These are phyloP conservation scores for Atethmia centrago DNA, from an alignment of 2,888 invertebrate genomes.

Conservation along the genomic window DNA sequence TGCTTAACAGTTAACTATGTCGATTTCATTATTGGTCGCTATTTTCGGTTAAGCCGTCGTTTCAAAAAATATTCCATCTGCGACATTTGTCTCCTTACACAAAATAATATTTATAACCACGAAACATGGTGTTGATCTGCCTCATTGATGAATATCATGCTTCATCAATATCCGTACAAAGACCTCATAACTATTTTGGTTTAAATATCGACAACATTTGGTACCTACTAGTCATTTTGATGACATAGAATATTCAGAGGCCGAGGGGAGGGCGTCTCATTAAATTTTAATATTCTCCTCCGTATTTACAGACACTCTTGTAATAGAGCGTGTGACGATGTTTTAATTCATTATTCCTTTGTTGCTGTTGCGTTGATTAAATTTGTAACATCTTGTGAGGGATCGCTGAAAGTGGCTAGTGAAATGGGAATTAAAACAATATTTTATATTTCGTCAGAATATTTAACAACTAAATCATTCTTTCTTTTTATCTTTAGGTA, in stretches of 20 bases:
- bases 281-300: slow-evolving; percentile 68
- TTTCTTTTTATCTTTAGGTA: not conserved
- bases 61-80: too few species aligned
- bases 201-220: slow-evolving; percentile 47
- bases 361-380: slow-evolving; percentile 61
- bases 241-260: slow-evolving; percentile 63
- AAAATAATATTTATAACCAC: not conserved
- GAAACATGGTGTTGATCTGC: too few species aligned
- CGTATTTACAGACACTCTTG: slow-evolving; percentile 64
- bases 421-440: slow-evolving; percentile 24
- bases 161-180: not conserved
- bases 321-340: slow-evolving; percentile 66
- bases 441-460: slow-evolving; percentile 21
- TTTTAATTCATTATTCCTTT: slow-evolving; percentile 63
- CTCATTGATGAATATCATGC: too few species aligned
- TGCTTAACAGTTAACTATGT: not conserved
- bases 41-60: too few species aligned
- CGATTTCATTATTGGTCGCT: too few species aligned
- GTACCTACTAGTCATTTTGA: slow-evolving; percentile 52
- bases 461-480: slow-evolving; percentile 25
- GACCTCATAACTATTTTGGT: slow-evolving; percentile 13
- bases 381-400: slow-evolving; percentile 57
- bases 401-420: slow-evolving; percentile 37
- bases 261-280: slow-evolving; percentile 54
- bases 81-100: too few species aligned